Evolutionary conservation across 2,113 vertebrate species (phyloP).

Genomic region (Chunga burmeisteri): DNA sequence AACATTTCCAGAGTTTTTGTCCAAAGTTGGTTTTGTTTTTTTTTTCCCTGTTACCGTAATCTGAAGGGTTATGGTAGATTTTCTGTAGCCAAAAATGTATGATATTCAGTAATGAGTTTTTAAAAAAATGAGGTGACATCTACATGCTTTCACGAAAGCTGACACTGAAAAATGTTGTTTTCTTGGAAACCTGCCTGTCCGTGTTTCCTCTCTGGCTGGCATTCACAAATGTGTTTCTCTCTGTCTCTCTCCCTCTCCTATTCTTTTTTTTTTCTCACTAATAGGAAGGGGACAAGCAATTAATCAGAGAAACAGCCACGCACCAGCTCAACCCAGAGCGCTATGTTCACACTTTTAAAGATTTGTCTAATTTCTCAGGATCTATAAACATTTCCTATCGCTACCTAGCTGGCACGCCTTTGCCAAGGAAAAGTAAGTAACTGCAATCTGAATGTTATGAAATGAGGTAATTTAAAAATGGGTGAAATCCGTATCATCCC

Average conservation of each 20-base stretch:
- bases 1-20: not conserved
- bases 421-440: constrained; percentile 90
- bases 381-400: constrained; percentile 94
- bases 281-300: constrained; percentile 91
- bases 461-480: not conserved
- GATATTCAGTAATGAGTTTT: not conserved
- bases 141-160: not conserved
- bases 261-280: constrained; percentile 44
- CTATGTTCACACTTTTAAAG: constrained; percentile 88
- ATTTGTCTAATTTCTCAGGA: constrained; percentile 94
- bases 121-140: not conserved
- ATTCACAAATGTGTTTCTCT: constrained; percentile 40
- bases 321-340: constrained; percentile 88
- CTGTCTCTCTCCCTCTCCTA: constrained; percentile 22
- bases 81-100: not conserved
- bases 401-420: constrained; percentile 89
- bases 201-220: not conserved
- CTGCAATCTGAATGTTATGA: not conserved
- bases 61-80: not conserved
- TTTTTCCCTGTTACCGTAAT: not conserved
- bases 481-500: not conserved
- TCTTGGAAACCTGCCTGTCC: constrained; percentile 12
- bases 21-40: not conserved
- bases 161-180: not conserved
- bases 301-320: constrained; percentile 85